Conservation (phyloP, 2,888 invertebrate species). For the Azorinus chamasolen region DNA sequence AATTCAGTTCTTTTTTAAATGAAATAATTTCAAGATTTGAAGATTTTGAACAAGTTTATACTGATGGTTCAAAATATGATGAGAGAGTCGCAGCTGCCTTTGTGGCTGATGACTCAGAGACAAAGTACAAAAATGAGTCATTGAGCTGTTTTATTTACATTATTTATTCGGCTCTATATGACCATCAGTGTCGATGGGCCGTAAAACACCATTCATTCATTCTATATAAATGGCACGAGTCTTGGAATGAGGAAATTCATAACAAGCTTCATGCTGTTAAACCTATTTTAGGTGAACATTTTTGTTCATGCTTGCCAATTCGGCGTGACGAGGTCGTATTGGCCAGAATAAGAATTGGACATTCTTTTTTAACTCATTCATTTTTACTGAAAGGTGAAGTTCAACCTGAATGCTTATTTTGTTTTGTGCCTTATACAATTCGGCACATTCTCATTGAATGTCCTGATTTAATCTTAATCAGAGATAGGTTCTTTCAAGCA, state of each 20-base stretch:
- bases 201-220: slow-evolving; percentile 5
- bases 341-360: slow-evolving; percentile 18
- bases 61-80: slow-evolving; percentile 36
- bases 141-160: slow-evolving; percentile 1
- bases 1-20: too few relatives aligned
- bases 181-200: too few relatives aligned
- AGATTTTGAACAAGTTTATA: slow-evolving; percentile 4
- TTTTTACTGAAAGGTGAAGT: slow-evolving; percentile 17
- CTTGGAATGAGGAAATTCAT: not conserved
- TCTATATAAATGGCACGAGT: slow-evolving; percentile 8
- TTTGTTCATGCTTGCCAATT: not conserved
- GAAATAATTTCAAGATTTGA: too few relatives aligned
- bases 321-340: slow-evolving; percentile 19
- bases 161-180: slow-evolving; percentile 13
- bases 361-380: slow-evolving; percentile 13
- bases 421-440: slow-evolving; percentile 10
- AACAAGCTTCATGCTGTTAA: slow-evolving; percentile 19
- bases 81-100: slow-evolving; percentile 21
- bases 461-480: not conserved
- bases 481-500: not conserved
- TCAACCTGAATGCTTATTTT: not conserved
- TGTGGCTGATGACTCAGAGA: slow-evolving; percentile 16
- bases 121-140: slow-evolving; percentile 1
- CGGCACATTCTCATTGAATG: slow-evolving; percentile 16
- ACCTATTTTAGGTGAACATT: not conserved